Conservation (phyloP, 2,888 invertebrate species). For the Luperina nickerlii region DNA sequence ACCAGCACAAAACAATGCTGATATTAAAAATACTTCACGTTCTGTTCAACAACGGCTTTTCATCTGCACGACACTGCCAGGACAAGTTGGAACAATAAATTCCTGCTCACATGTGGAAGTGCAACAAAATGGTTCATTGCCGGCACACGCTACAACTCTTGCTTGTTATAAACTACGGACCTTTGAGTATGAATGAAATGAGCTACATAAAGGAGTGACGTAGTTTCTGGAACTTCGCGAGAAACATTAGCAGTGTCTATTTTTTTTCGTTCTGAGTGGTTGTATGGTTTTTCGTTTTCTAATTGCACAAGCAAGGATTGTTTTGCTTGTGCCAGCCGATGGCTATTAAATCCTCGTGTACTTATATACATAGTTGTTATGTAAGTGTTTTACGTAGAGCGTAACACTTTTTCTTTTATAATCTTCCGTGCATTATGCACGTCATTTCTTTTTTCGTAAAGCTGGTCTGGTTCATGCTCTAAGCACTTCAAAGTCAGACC, state of each 20-base stretch:
- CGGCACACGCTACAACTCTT: constrained; percentile 58
- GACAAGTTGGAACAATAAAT: constrained; percentile 64
- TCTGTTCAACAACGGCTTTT: constrained; percentile 47
- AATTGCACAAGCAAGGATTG: background rate
- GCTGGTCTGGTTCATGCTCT: constrained; percentile 18
- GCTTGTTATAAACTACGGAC: constrained; percentile 61
- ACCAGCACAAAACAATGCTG: constrained; percentile 42
- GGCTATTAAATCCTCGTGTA: background rate
- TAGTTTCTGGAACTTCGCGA: constrained; percentile 15
- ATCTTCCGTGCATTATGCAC: background rate
- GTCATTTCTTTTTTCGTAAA: background rate
- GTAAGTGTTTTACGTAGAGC: background rate
- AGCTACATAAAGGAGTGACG: constrained; percentile 7
- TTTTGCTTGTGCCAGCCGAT: background rate
- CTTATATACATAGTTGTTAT: background rate
- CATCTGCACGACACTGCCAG: constrained; percentile 54
- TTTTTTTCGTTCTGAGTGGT: background rate
- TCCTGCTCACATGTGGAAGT: constrained; percentile 55
- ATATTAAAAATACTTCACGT: constrained; percentile 61
- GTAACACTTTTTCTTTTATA: background rate
- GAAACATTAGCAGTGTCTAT: background rate
- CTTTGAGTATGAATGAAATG: constrained; percentile 25
- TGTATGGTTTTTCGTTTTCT: background rate
- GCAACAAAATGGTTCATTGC: constrained; percentile 63
- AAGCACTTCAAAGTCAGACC: constrained; percentile 44